Base-by-base conservation (phyloP, 2,888 invertebrate genomes). In the Pollenia labialis region DNA sequence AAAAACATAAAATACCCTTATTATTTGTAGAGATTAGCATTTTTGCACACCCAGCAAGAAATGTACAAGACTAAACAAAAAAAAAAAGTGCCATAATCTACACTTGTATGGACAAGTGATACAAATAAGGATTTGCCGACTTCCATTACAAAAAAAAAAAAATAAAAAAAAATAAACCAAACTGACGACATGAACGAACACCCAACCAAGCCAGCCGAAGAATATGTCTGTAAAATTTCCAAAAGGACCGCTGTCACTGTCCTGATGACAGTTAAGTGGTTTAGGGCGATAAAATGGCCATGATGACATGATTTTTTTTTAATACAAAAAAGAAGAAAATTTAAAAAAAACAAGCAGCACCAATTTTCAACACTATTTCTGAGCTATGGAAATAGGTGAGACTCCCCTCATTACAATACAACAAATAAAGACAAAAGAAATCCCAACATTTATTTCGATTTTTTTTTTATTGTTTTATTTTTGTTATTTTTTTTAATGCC, bases 211-310 rank as follows among this genome's bases (percentile, higher is more conserved):
- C 46, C 77, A 69, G 52, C 58, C 4, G 6, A 32, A 4, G 11
- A 56, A 32, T 16, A 69, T 60, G 74, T 60, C 71, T 80, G 81
- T n/a, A 44, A 72, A 68, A 72, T 56, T 48, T 62, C 14, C 69
- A 74, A 85, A 32, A 82, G 72, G 90, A 91, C 92, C 92, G 92
- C 91, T 92, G 92, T 92, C 92, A 92, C 89, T 91, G 79, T 85
- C 89, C 85, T 90, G 89, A 91, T 92, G 92, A 91, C 92, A 92
- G 91, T 89, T 91, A 92, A 92, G 92, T 92, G 92, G 91, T 91
- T 92, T 91, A 91, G 89, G 92, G 92, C 92, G 90, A 90, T 92
- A 87, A 91, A 92, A 90, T 89, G 87, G 89, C 89, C 81, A 81
- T 85, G 85, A 87, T 85, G 87, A 87, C 84, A 87, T 77, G 87